These are phyloP conservation scores for Andrena minutula DNA, from an alignment of 2,888 invertebrate genomes.

Conservation along the genomic window DNA sequence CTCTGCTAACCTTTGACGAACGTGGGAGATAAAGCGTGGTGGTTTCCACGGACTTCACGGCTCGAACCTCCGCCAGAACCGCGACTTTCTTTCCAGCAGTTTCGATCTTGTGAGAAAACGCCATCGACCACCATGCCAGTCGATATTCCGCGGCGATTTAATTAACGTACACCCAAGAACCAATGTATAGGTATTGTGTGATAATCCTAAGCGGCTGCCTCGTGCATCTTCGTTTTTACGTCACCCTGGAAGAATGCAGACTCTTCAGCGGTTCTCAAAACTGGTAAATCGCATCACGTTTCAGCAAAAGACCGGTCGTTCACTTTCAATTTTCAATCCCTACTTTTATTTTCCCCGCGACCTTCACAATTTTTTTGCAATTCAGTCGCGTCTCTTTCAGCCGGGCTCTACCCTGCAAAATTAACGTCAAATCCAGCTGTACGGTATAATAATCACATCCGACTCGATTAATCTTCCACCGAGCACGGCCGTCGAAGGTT, in stretches of 20 bases:
- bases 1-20: constrained; percentile 75
- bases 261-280: not conserved
- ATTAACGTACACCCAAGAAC: constrained; percentile 44
- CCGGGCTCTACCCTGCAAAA: not conserved
- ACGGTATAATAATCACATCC: not conserved
- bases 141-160: constrained; percentile 36
- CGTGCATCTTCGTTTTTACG: not conserved
- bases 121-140: not conserved
- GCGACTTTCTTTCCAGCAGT: constrained; percentile 34
- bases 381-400: not conserved
- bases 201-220: constrained; percentile 19
- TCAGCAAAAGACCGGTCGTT: not conserved
- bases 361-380: not conserved
- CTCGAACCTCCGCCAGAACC: constrained; percentile 17
- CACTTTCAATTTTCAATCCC: constrained; percentile 2
- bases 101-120: constrained; percentile 19
- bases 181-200: constrained; percentile 23
- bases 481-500: not conserved
- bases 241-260: constrained; percentile 22
- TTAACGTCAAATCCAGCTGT: not conserved
- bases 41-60: constrained; percentile 38
- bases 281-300: not conserved
- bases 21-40: constrained; percentile 74
- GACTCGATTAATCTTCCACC: constrained; percentile 9
- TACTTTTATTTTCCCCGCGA: not conserved